Conservation (phyloP, 2,113 vertebrate genomes). For the Sprattus sprattus region DNA sequence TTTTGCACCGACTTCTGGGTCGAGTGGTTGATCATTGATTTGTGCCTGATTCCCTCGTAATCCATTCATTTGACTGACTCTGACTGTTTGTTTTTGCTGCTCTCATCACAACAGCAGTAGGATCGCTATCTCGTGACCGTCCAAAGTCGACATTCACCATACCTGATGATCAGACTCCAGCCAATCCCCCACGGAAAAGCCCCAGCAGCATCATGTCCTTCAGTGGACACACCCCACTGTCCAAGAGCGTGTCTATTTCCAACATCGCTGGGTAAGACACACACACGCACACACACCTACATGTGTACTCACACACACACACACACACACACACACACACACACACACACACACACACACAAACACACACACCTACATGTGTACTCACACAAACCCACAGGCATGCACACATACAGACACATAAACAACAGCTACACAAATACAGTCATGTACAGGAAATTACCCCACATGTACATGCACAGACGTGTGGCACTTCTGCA, state of each 20-base stretch:
- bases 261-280: conserved; percentile 88
- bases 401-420: not conserved
- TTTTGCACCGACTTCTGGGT: no score
- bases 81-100: not conserved
- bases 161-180: conserved; percentile 68
- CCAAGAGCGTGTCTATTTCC: conserved; percentile 91
- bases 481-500: not conserved
- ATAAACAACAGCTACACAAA: not conserved
- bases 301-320: not conserved
- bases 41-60: not conserved
- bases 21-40: not conserved
- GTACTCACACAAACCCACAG: not conserved
- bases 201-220: conserved; percentile 66
- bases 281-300: not conserved
- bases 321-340: not conserved
- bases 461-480: not conserved
- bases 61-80: not conserved
- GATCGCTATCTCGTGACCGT: conserved; percentile 76
- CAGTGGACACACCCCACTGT: conserved; percentile 67
- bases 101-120: conserved; percentile 55
- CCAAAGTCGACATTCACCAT: conserved; percentile 77
- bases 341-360: not conserved
- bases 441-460: not conserved
- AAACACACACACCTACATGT: not conserved
- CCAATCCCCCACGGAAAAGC: conserved; percentile 57